Evolutionary conservation across 1,140 invertebrate species (phyloP).

Genomic region (Mactra quadrangularis): DNA sequence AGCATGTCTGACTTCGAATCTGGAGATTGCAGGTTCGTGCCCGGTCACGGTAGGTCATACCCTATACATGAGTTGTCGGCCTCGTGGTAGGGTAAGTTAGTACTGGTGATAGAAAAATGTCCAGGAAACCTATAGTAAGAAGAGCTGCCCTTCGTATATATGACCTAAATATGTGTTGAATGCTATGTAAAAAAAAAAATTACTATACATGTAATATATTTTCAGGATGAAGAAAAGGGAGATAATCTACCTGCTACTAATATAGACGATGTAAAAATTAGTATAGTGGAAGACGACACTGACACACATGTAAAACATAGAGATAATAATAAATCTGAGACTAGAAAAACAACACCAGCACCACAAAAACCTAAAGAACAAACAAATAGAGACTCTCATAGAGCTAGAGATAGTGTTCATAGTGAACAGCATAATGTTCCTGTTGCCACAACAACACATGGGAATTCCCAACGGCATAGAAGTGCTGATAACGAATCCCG

Average conservation of each 20-base stretch:
- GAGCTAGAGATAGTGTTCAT: neutral
- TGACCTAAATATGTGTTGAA: too few relatives aligned
- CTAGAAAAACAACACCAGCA: neutral
- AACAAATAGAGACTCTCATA: neutral
- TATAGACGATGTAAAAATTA: conserved; percentile 77
- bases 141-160: too few relatives aligned
- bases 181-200: neutral
- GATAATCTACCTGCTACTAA: conserved; percentile 74
- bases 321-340: neutral
- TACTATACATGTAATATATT: neutral
- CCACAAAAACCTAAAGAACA: neutral
- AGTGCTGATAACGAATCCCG: neutral
- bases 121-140: too few relatives aligned
- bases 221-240: conserved; percentile 74
- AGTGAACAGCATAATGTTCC: too few relatives aligned
- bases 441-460: neutral
- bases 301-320: conserved; percentile 9
- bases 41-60: too few relatives aligned
- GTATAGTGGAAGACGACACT: conserved; percentile 68
- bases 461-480: neutral
- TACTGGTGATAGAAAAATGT: too few relatives aligned
- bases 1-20: too few relatives aligned
- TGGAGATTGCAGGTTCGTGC: too few relatives aligned
- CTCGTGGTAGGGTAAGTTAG: too few relatives aligned
- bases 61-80: too few relatives aligned